Base-by-base conservation (phyloP, 2,797 vertebrate species). In the Peromyscus nudipes region DNA sequence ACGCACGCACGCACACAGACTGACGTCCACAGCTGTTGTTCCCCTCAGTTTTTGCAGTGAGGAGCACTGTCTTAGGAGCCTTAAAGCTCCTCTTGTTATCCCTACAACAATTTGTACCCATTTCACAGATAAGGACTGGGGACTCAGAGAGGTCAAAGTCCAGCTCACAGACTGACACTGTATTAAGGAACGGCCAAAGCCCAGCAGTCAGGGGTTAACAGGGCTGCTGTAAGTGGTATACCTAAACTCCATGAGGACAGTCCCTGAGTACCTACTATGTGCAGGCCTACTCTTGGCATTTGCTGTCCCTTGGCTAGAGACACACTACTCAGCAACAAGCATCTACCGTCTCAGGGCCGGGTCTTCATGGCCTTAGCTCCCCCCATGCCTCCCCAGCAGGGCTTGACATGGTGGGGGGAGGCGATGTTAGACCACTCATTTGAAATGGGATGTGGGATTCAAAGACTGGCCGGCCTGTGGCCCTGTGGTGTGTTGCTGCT, bases 71-170 rank as follows among this genome's bases (percentile, higher is more conserved):
- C 6, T 52, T 37, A 82, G 71, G n/a, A 6, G 19, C 49, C 46
- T 89, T 46, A 31, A 9, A 12, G 4, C 11, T 92, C 43, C 57
- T 43, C 31, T 37, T 69, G 25, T 23, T 80, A 69, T 55, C 69
- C 29, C 49, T 52, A 31, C 6, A 19, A 40, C 46, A 1, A 49
- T 34, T 52, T n/a, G 13, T 62, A 43, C 81, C 23, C 65, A 83
- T 49, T 95, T 85, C n/a, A 92, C 55, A 96, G 73, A 75, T 83
- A 62, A 81, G 52, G 34, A 87, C 27, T 83, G 64, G 67, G 87
- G 80, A 34, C 71, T 89, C 84, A 73, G 90, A 83, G 46, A 83
- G 55, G 64, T 73, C 25, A 52, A 86, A 83, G 64, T 65, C 57
- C 19, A 77, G 75, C n/a, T 95, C 75, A 46, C 62, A 85, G 43